Conservation (phyloP, 2,888 invertebrate species). For the Molanna angustata region DNA sequence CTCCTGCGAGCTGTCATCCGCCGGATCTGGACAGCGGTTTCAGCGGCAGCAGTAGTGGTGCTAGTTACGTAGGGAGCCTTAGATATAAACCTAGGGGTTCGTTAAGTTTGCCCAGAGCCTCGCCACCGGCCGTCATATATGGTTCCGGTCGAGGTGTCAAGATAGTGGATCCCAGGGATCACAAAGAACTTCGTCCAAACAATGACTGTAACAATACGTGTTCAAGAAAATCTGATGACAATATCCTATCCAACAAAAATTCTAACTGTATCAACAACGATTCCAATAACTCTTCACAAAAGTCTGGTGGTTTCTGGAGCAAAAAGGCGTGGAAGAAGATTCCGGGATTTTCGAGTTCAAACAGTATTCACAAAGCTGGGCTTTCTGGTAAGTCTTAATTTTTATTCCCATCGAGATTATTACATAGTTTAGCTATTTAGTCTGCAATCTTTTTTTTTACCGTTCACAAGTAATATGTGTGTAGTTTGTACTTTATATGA, state of each 20-base stretch:
- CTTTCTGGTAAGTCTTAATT: conserved; percentile 57
- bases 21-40: conserved; percentile 79
- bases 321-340: conserved; percentile 78
- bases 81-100: conserved; percentile 42
- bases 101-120: conserved; percentile 45
- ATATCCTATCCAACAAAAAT: conserved; percentile 34
- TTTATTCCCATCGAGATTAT: conserved; percentile 17
- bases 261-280: conserved; percentile 47
- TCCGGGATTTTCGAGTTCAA: conserved; percentile 69
- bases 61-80: conserved; percentile 73
- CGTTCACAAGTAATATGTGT: too few species aligned
- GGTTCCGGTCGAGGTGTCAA: conserved; percentile 51
- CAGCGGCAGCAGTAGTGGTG: conserved; percentile 79
- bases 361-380: conserved; percentile 66
- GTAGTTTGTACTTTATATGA: too few species aligned
- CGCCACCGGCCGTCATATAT: conserved; percentile 54
- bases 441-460: not conserved
- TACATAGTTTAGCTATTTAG: too few species aligned
- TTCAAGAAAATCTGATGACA: conserved; percentile 35
- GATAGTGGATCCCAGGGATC: conserved; percentile 41
- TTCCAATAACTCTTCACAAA: conserved; percentile 51
- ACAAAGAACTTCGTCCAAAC: conserved; percentile 43
- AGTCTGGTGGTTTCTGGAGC: conserved; percentile 63
- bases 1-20: conserved; percentile 63
- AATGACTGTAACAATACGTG: conserved; percentile 40